Evolutionary conservation across 1,140 invertebrate genomes (phyloP).

Genomic region (Scaptomyza graminum): DNA sequence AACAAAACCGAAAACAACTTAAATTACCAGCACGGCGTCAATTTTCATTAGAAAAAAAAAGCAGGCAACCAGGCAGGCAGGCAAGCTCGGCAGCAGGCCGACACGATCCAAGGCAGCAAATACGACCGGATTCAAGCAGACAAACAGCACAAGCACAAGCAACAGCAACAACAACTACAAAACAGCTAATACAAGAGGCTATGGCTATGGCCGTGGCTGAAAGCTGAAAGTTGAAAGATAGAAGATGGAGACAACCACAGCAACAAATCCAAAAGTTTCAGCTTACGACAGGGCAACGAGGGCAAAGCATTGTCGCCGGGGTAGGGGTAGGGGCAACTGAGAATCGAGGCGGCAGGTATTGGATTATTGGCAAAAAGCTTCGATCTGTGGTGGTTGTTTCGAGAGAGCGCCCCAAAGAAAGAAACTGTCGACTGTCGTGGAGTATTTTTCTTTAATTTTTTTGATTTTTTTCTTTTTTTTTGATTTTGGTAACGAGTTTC

Average conservation of each 20-base stretch:
- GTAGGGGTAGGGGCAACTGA: conserved; percentile 1
- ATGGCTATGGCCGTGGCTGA: conserved; percentile 21
- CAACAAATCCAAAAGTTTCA: conserved; percentile 36
- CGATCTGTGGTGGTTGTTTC: conserved; percentile 26
- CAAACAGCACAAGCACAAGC: conserved; percentile 11
- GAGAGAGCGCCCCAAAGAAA: neutral
- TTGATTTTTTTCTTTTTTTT: neutral
- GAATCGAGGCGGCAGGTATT: conserved; percentile 13
- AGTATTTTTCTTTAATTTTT: neutral
- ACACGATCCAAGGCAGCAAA: conserved; percentile 46
- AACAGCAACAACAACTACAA: conserved; percentile 6
- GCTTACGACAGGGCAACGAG: conserved; percentile 23
- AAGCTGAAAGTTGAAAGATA: conserved; percentile 25
- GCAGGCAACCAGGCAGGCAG: conserved; percentile 37
- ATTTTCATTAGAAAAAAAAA: conserved; percentile 78
- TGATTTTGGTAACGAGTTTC: conserved; percentile 67
- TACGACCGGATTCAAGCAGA: conserved; percentile 34
- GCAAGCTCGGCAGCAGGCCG: conserved; percentile 8
- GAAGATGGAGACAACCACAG: conserved; percentile 19
- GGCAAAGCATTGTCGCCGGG: neutral
- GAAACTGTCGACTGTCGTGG: conserved; percentile 12
- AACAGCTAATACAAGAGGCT: conserved; percentile 25
- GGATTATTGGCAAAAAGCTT: conserved; percentile 42
- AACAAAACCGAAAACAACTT: conserved; percentile 71
- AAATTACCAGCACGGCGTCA: conserved; percentile 79